A percentile compares a stretch with the other conserved stretches of the same genome.
phyloP scores from a whole-genome alignment of 2,113 vertebrate species.

The Periophthalmus modestus region DNA sequence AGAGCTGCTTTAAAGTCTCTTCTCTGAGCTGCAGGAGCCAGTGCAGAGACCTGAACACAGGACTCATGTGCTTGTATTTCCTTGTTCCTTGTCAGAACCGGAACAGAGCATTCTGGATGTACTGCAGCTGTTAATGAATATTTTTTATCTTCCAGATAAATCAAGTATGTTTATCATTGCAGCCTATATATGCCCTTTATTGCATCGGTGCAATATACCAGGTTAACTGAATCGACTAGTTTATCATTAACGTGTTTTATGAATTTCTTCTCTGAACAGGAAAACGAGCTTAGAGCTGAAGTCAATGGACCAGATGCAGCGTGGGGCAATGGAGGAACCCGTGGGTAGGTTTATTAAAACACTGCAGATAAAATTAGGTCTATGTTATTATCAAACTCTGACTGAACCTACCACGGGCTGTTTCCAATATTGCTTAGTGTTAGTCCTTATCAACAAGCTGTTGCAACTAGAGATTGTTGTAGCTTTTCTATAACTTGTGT shows the following conservation, averaged over 20 bases:
- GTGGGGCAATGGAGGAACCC: slow-evolving; percentile 39
- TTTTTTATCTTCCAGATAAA: too few relatives aligned
- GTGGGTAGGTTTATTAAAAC: slow-evolving; percentile 35
- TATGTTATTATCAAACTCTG: neutral
- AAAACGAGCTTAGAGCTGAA: slow-evolving; percentile 3
- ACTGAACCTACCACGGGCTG: neutral
- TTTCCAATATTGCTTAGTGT: neutral
- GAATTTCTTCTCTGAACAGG: slow-evolving; percentile 15
- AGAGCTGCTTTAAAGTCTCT: too few relatives aligned
- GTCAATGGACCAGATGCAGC: neutral
- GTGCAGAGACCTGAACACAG: too few relatives aligned
- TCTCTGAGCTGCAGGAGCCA: too few relatives aligned
- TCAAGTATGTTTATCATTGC: too few relatives aligned
- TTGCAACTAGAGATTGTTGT: neutral
- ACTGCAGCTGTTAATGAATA: too few relatives aligned
- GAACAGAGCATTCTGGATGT: too few relatives aligned
- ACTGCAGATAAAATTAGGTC: neutral
- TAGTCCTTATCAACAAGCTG: neutral
- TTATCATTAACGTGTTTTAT: neutral
- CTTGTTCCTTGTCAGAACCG: too few relatives aligned
- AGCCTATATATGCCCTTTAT: too few relatives aligned
- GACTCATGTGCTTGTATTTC: too few relatives aligned
- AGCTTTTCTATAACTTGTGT: neutral
- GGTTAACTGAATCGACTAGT: neutral
- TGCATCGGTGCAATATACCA: neutral